phyloP scores from a whole-genome alignment of 2,888 invertebrate genomes.

The Saturnia pavonia region DNA sequence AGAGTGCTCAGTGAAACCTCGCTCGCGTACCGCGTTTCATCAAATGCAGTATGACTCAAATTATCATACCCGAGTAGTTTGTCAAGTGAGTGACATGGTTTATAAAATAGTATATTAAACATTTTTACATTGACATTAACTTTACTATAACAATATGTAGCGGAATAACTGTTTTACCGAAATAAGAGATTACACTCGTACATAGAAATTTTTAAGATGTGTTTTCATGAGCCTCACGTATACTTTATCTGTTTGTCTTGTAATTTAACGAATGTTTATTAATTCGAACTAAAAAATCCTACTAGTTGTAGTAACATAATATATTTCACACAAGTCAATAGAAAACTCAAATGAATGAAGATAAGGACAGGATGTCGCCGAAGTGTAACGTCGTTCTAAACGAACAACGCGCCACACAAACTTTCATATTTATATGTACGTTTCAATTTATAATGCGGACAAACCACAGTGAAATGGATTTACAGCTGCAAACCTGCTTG shows the following conservation, averaged over 20 bases:
- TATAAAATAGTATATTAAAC: conserved; percentile 38
- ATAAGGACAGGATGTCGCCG: conserved; percentile 57
- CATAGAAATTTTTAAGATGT: too few species aligned
- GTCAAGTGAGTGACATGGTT: conserved; percentile 54
- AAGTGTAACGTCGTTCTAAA: conserved; percentile 44
- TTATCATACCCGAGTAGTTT: conserved; percentile 70
- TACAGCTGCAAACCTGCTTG: conserved; percentile 81
- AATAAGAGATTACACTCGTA: background rate
- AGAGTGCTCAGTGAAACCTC: conserved; percentile 63
- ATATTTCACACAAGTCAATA: conserved; percentile 67
- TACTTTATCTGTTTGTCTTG: background rate
- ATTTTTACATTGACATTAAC: conserved; percentile 12
- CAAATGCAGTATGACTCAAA: conserved; percentile 74
- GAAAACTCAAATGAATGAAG: conserved; percentile 73
- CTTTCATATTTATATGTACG: conserved; percentile 47
- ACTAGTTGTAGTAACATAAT: background rate
- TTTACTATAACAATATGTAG: background rate
- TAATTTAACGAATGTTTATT: conserved; percentile 20
- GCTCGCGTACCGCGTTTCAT: conserved; percentile 61
- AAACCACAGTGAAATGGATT: conserved; percentile 80
- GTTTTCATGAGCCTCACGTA: background rate
- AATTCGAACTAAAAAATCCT: conserved; percentile 60
- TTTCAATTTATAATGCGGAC: conserved; percentile 80
- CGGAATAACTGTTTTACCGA: background rate
- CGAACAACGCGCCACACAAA: conserved; percentile 45